Evolutionary conservation across 2,888 invertebrate genomes (phyloP).

Genomic region (Teinopalpus imperialis): DNA sequence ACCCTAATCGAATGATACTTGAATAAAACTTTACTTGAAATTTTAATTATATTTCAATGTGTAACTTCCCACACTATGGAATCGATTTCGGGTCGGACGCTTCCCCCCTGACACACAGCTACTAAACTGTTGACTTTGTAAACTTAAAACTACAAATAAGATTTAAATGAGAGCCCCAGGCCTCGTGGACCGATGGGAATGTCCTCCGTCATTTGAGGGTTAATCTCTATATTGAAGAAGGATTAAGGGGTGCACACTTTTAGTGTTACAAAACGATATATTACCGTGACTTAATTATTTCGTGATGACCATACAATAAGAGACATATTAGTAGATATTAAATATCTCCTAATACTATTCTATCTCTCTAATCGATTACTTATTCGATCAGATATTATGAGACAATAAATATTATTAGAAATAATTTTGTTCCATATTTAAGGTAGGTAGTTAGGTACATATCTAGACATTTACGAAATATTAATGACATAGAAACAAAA

Average conservation of each 20-base stretch:
- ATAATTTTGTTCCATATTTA: too few relatives aligned
- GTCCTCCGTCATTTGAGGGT: constrained; percentile 34
- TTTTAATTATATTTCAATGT: constrained; percentile 28
- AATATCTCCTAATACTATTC: background rate
- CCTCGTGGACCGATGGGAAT: constrained; percentile 26
- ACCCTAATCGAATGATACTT: background rate
- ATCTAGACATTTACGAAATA: too few relatives aligned
- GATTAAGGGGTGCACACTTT: constrained; percentile 28
- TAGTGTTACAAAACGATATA: constrained; percentile 20
- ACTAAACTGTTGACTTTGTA: constrained; percentile 61
- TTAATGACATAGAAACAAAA: too few relatives aligned
- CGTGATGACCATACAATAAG: constrained; percentile 7
- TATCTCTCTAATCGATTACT: too few relatives aligned
- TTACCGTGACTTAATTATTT: constrained; percentile 8
- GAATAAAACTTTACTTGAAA: constrained; percentile 6
- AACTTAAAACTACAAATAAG: constrained; percentile 78
- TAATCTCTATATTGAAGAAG: constrained; percentile 34
- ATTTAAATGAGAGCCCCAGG: constrained; percentile 63
- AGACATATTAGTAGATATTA: background rate
- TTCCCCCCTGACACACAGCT: constrained; percentile 32
- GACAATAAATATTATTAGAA: too few relatives aligned
- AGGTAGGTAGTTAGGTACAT: too few relatives aligned
- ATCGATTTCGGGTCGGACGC: constrained; percentile 41
- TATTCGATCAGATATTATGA: too few relatives aligned
- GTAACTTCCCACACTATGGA: constrained; percentile 23